Evolutionary conservation across 2,797 vertebrate genomes (phyloP), one percentile per base, ranked within the genome.

Genomic region (Enteromius argenteus): DNA sequence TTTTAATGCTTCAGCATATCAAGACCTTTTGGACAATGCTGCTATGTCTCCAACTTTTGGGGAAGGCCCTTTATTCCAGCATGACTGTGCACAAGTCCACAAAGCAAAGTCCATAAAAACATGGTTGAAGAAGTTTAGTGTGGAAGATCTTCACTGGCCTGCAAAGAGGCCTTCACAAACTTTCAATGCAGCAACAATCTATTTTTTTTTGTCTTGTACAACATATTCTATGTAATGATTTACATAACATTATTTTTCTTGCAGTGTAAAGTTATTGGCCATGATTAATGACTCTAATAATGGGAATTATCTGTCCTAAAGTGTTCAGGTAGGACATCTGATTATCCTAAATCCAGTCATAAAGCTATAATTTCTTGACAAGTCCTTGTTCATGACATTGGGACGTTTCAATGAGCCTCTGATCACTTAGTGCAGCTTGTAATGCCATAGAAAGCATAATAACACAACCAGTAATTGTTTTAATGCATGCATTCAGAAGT

Each of bases 401-500:
- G 0, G 17, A 39, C 0, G 35, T 32, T 37, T 35, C 23, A 39
- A 56, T 42, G 10, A 69, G 15, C 51, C n/a, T 42, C n/a, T 39
- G 21, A 37, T n/a, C 3, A 23, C 23, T 58, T 39, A 76, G 13
- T 27, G 6, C 30, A 37, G 30, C 62, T 79, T 6, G 3, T 19
- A 6, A 53, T 17, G 10, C 4, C 35, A 39, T 8, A 67, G 30
- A 67, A 44, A 72, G 37, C 17, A 72, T 81, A 5, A 71, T 27
- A 71, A n/a, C 13, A 60, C 21, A 37, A 30, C 39, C 79, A n/a
- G 1, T 14, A 72, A 32, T 72, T 60, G 14, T 32, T 81, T 81
- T 69, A 80, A 56, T 56, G 66, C 23, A 81, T 60, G 39, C 17
- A 23, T 73, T 81, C 13, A 62, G 21, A 71, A n/a, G 10, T 39